A percentile compares a stretch with the other conserved stretches of the same genome.
Conservation (phyloP, 1,140 invertebrate genomes). For the Nylanderia fulva region DNA sequence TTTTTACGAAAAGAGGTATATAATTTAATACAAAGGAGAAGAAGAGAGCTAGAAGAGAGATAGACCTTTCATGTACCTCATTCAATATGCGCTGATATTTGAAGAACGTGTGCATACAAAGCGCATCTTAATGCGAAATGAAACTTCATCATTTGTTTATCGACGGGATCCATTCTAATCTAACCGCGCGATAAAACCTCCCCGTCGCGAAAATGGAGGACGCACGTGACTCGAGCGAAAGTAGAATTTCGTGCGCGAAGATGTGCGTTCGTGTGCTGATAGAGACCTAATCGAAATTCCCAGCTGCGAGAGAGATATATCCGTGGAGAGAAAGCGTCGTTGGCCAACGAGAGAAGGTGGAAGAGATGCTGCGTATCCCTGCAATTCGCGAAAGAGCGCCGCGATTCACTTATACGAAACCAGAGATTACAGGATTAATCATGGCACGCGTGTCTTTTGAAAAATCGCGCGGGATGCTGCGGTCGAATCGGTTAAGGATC, state of each 20-base stretch:
- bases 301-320: constrained; percentile 34
- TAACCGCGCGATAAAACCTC: background rate
- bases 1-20: background rate
- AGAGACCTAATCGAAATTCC: constrained; percentile 57
- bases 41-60: background rate
- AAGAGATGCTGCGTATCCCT: background rate
- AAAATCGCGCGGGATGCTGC: too few species aligned
- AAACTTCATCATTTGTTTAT: background rate
- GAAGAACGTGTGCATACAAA: background rate
- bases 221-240: constrained; percentile 53
- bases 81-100: background rate
- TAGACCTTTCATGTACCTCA: background rate
- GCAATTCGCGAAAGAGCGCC: background rate
- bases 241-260: constrained; percentile 49
- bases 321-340: constrained; percentile 43
- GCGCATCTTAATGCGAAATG: background rate
- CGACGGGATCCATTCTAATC: constrained; percentile 10
- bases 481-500: too few species aligned
- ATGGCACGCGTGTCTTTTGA: constrained; percentile 1
- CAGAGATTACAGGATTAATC: constrained; percentile 24
- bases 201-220: constrained; percentile 41
- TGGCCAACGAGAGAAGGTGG: constrained; percentile 28
- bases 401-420: background rate
- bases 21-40: background rate
- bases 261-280: constrained; percentile 44